phyloP scores from a whole-genome alignment of 2,888 invertebrate species.

The Adineta ricciae region DNA sequence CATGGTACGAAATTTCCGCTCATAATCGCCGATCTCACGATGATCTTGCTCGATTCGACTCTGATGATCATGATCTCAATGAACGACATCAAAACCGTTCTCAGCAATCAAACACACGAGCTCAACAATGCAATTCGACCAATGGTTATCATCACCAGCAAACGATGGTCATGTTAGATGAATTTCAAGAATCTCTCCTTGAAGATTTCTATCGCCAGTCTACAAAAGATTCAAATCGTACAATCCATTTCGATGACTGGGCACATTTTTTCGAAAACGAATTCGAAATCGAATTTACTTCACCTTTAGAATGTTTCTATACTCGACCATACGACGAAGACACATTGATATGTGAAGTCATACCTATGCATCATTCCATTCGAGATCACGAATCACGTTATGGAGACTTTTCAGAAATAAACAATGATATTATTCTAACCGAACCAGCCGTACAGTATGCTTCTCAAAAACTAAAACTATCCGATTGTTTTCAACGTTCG shows the following conservation, averaged over 20 bases:
- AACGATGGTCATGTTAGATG: too few species aligned
- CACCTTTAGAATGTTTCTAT: neutral
- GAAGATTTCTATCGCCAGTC: neutral
- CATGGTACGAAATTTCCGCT: neutral
- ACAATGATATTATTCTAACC: neutral
- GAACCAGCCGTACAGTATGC: neutral
- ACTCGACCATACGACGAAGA: neutral
- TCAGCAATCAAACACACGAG: neutral
- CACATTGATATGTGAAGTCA: neutral
- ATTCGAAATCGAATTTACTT: neutral
- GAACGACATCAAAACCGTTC: neutral
- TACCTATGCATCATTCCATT: neutral
- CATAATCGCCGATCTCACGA: neutral
- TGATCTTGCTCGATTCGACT: neutral
- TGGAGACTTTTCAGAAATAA: neutral
- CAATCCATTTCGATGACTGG: neutral
- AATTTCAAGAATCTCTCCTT: neutral
- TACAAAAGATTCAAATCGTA: neutral
- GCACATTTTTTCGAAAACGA: neutral
- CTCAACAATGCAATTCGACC: neutral
- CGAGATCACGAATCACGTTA: neutral
- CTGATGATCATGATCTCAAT: neutral
- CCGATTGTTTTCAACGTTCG: neutral
- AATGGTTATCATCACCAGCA: neutral
- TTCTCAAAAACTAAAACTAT: neutral